Evolutionary conservation across 2,888 invertebrate genomes (phyloP).

Genomic region (Crematogaster levior): DNA sequence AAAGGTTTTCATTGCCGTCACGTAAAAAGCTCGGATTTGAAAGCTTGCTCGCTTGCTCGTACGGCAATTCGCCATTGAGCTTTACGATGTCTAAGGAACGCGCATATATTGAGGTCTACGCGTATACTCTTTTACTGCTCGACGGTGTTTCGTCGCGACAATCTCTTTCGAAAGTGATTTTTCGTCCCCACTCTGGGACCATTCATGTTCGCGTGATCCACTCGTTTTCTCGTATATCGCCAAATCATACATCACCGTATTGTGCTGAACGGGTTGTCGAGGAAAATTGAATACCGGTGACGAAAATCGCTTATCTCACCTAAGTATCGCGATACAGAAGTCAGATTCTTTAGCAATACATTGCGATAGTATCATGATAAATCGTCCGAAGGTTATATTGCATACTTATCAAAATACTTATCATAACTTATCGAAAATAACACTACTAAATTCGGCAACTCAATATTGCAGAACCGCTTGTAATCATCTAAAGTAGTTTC

Average conservation of each 20-base stretch:
- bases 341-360: constrained; percentile 9
- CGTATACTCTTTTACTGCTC: neutral
- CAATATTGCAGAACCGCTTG: neutral
- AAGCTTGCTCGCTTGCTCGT: constrained; percentile 6
- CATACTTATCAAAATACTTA: too few species aligned
- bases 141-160: constrained; percentile 2
- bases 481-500: neutral
- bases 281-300: constrained; percentile 25
- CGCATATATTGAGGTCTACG: constrained; percentile 10
- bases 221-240: constrained; percentile 52
- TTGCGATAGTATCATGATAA: constrained; percentile 20
- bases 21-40: constrained; percentile 17
- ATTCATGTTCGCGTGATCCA: constrained; percentile 25
- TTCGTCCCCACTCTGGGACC: neutral
- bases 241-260: constrained; percentile 34
- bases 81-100: constrained; percentile 23
- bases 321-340: constrained; percentile 7
- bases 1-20: constrained; percentile 6
- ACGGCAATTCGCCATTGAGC: constrained; percentile 17
- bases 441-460: neutral
- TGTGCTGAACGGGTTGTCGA: constrained; percentile 18
- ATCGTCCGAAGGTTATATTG: neutral
- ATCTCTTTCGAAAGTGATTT: constrained; percentile 19
- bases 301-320: constrained; percentile 33
- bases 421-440: neutral